Percentiles rank a stretch among this genome's conserved stretches.
phyloP scores from a whole-genome alignment of 2,113 vertebrate species.

The human (Homo sapiens) region DNA sequence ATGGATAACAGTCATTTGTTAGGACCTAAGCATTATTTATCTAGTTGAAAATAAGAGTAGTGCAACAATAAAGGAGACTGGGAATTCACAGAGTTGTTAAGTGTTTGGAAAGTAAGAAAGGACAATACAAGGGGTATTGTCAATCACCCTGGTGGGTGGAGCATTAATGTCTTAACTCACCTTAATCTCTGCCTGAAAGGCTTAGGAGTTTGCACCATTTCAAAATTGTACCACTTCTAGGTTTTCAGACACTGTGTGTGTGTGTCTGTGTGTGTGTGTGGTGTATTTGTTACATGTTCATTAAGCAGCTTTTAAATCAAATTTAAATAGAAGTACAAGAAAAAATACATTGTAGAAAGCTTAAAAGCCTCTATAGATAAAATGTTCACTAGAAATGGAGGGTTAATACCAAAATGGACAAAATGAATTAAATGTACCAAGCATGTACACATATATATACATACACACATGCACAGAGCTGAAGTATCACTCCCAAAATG shows the following conservation, averaged over 20 bases:
- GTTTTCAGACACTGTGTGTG: neutral
- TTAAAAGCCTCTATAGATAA: neutral
- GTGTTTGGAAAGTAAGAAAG: neutral
- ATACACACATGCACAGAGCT: neutral
- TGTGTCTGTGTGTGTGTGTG: neutral
- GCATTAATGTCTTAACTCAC: neutral
- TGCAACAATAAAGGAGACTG: neutral
- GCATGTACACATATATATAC: no score
- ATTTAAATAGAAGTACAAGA: neutral
- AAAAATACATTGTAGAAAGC: neutral
- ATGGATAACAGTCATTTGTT: neutral
- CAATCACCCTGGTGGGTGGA: neutral
- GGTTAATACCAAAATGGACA: neutral
- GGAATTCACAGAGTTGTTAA: neutral
- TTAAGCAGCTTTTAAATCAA: neutral
- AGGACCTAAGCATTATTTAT: neutral
- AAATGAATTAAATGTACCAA: neutral
- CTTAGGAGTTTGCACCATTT: neutral
- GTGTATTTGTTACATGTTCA: neutral
- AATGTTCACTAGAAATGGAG: neutral
- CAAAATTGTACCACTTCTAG: neutral
- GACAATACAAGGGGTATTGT: neutral
- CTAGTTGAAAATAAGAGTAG: neutral
- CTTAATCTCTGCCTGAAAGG: neutral
- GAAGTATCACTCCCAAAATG: neutral